phyloP scores from a whole-genome alignment of 2,888 invertebrate genomes.

The Hydrotaea diabolus region DNA sequence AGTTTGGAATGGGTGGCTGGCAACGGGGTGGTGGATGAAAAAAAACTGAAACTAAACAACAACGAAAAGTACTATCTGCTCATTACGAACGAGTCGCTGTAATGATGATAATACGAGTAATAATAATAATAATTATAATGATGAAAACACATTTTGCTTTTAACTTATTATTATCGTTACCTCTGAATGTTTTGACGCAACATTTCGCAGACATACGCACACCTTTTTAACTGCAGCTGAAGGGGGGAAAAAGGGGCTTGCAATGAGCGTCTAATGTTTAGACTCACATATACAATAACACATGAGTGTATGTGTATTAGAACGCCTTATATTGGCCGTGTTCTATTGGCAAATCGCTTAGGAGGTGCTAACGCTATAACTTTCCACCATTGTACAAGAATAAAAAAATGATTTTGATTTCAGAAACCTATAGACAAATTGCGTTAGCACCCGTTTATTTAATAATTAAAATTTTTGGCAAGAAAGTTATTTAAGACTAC shows the following conservation, averaged over 20 bases:
- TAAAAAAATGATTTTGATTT: too few relatives aligned
- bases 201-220: background rate
- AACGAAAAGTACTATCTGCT: constrained; percentile 38
- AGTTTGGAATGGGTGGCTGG: background rate
- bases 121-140: constrained; percentile 72
- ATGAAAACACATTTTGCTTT: constrained; percentile 75
- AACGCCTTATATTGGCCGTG: too few relatives aligned
- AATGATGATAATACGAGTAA: constrained; percentile 19
- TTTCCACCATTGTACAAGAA: too few relatives aligned
- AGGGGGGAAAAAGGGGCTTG: too few relatives aligned
- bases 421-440: too few relatives aligned
- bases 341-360: too few relatives aligned
- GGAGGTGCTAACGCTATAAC: too few relatives aligned
- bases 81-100: constrained; percentile 19
- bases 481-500: too few relatives aligned
- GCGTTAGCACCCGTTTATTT: too few relatives aligned
- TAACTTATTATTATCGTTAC: constrained; percentile 75
- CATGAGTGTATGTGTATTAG: background rate
- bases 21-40: background rate
- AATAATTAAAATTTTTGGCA: too few relatives aligned
- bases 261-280: background rate
- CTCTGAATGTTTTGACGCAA: constrained; percentile 65
- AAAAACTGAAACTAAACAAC: constrained; percentile 12
- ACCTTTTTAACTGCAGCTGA: background rate
- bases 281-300: background rate